Evolutionary conservation across 2,797 vertebrate genomes (phyloP).

Genomic region (Mormyrops boulengeri): DNA sequence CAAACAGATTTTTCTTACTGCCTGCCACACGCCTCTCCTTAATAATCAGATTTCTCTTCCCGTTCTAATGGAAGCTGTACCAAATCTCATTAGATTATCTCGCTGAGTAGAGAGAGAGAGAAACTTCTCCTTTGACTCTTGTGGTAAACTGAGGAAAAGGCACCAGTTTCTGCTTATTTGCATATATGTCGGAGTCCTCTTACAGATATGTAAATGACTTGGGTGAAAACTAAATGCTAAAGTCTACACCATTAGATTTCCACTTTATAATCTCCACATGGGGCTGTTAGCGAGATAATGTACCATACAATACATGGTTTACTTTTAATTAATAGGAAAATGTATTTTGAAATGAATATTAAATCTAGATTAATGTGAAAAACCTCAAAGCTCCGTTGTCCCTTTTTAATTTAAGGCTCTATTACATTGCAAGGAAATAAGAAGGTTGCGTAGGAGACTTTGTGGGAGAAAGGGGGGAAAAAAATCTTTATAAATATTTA

Average conservation of each 20-base stretch:
- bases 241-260: constrained; percentile 99
- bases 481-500: constrained; percentile 39
- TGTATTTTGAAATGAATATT: constrained; percentile 90
- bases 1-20: constrained; percentile 98
- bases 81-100: constrained; percentile 96
- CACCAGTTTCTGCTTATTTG: constrained; percentile 87
- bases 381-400: constrained; percentile 65
- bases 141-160: constrained; percentile 60
- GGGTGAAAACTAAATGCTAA: constrained; percentile 91
- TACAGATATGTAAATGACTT: constrained; percentile 92
- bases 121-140: constrained; percentile 74
- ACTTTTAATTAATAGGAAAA: constrained; percentile 99
- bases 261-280: constrained; percentile 99
- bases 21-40: constrained; percentile 94
- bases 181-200: constrained; percentile 82
- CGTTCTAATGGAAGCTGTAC: constrained; percentile 78
- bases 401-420: constrained; percentile 52
- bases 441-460: constrained; percentile 33
- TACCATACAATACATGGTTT: constrained; percentile 99
- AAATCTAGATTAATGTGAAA: constrained; percentile 94
- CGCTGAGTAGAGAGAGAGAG: constrained; percentile 73
- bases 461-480: constrained; percentile 25
- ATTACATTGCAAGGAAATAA: constrained; percentile 40
- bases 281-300: constrained; percentile 99
- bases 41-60: constrained; percentile 80